Base-by-base conservation (phyloP, 2,113 vertebrate genomes). In the Natator depressus region DNA sequence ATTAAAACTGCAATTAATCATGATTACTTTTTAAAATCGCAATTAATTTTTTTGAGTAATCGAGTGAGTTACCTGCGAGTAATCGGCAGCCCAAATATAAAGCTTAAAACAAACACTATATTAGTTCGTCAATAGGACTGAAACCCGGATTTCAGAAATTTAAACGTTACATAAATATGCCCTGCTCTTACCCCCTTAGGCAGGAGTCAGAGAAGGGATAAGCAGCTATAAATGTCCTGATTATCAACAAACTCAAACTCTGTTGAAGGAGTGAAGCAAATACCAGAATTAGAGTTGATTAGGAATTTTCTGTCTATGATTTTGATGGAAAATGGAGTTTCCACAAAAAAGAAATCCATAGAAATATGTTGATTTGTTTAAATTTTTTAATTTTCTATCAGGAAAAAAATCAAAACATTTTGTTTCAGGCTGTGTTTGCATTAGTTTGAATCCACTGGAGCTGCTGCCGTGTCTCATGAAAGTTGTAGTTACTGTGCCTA, bases 91-190 rank as follows among this genome's bases (percentile, higher is more conserved):
- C 8, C 53, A 9, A 54, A 54, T 22, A 54, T 54, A 54, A 54
- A 54, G 8, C 20, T 54, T 54, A 22, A 54, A 54, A 54, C 20
- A 54, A 84, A 82, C 85, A n/a, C 79, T 88, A 80, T 27, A 25
- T 51, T 51, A 65, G 51, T 79, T 93, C 82, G 76, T 93, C 69
- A 85, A 1, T 38, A 85, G 20, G 20, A 87, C 35, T 55, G 47
- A 91, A 89, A n/a, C 1, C 3, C 84, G 89, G 49, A 82, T 91
- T 90, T 82, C 88, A 88, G 85, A 93, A 93, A 86, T 84, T 51
- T 59, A 54, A 89, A 79, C 42, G 62, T 29, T 89, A 72, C 42
- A 75, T 24, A 75, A 80, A 59, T 57, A 24, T 85, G 87, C 65
- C 83, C 83, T 89, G 24, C 38, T 38, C 46, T 85, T 88, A 75